Conservation (phyloP, 2,888 invertebrate genomes). For the Lycocerus yunnanus region DNA sequence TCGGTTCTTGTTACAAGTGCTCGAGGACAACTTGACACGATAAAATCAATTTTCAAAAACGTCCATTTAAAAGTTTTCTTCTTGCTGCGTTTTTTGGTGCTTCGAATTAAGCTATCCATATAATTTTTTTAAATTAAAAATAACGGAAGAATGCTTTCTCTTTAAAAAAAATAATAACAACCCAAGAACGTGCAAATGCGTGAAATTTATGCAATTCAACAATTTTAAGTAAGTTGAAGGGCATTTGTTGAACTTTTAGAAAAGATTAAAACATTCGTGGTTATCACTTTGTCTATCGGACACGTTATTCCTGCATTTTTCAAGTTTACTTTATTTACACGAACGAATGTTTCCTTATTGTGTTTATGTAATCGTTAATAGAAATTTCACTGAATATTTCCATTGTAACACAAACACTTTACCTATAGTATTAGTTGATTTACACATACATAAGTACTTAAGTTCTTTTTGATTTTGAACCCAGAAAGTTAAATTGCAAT, state of each 20-base stretch:
- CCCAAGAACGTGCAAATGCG: neutral
- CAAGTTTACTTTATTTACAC: neutral
- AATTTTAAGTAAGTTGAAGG: neutral
- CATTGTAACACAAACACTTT: neutral
- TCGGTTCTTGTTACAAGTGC: no score
- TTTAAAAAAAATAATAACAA: neutral
- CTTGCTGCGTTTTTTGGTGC: neutral
- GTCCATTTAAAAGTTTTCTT: no score
- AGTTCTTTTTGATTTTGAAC: no score
- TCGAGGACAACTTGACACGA: no score
- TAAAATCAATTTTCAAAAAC: no score
- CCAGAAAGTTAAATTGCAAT: neutral
- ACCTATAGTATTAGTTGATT: no score
- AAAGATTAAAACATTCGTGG: neutral
- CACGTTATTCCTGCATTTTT: neutral
- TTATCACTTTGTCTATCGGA: neutral
- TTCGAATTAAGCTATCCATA: no score
- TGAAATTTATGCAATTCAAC: neutral
- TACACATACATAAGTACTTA: no score
- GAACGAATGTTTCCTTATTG: neutral
- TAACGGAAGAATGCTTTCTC: neutral
- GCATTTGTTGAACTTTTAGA: slow-evolving; percentile 2
- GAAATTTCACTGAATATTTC: neutral
- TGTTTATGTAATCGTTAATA: neutral
- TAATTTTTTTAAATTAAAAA: neutral